Evolutionary conservation across 2,113 vertebrate species (phyloP), one percentile per base, ranked within the genome.

Genomic region (Astur gentilis): DNA sequence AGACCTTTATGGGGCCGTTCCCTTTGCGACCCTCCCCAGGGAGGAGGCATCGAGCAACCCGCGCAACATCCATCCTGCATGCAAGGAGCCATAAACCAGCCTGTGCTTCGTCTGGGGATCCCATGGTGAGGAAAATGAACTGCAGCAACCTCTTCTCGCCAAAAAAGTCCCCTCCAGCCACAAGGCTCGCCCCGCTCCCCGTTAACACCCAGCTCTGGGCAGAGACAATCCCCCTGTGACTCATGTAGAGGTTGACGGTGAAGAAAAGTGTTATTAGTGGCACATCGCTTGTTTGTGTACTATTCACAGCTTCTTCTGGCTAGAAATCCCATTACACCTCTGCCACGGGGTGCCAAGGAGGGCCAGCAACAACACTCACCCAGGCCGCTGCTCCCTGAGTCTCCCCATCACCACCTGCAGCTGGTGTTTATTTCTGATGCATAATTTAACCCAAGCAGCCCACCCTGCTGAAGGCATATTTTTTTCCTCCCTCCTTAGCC

Each of bases 151-250:
- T 32, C 16, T 42, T 49, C 32, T 71, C 10, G 5, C 27, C 1
- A 7, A 15, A 67, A 32, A 38, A 3, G 12, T 65, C 32, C 21
- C 16, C 47, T 49, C 34, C 4, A 3, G n/a, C 23, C 5, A 0
- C 40, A n/a, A 36, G 44, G 40, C 29, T 88, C 7, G 0, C 16
- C 34, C 42, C 4, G 0, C 26, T 69, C 18, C 64, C 61, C 0
- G 0, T n/a, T 32, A n/a, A 71, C 6, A 2, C 25, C 38, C 1
- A 1, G 32, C 38, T 7, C 3, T 2, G 5, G 49, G 38, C 65
- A 61, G 38, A 47, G 45, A 42, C 31, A 31, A 8, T 12, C 9
- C 7, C 22, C 3, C 36, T 11, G 5, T 3, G 7, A 22, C 64
- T 83, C 67, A 31, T 0, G 21, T 4, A 54, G 65, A 49, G 13